Evolutionary conservation across 2,888 invertebrate genomes (phyloP).

Genomic region (Cyclophora albipunctata): DNA sequence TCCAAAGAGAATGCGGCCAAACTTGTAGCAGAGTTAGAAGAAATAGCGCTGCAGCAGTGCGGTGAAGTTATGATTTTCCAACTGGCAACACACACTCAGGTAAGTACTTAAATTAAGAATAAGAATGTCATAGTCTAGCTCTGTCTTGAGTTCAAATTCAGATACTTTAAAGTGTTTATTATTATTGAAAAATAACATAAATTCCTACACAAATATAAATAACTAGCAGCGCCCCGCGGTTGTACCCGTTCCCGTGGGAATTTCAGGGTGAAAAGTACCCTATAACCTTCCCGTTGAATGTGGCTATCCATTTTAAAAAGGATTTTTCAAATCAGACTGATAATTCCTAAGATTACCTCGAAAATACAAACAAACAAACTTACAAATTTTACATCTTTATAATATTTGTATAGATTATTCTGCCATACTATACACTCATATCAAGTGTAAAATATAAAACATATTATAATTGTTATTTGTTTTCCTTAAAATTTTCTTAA

Average conservation of each 20-base stretch:
- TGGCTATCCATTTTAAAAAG: too few species aligned
- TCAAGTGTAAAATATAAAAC: background rate
- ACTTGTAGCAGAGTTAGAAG: slow-evolving; percentile 77
- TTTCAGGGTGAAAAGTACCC: too few species aligned
- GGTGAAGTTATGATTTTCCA: slow-evolving; percentile 93
- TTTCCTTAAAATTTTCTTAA: too few species aligned
- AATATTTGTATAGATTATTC: background rate
- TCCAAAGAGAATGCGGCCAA: slow-evolving; percentile 80
- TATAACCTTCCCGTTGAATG: too few species aligned
- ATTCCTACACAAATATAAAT: background rate
- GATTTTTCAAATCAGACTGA: too few species aligned
- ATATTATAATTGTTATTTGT: background rate
- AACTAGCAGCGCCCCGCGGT: too few species aligned
- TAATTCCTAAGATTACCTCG: too few species aligned
- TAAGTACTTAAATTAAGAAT: slow-evolving; percentile 22
- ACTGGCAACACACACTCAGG: slow-evolving; percentile 84
- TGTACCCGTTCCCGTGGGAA: too few species aligned
- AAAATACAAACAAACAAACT: too few species aligned
- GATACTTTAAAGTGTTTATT: background rate
- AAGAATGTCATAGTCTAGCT: background rate
- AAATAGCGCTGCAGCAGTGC: slow-evolving; percentile 71
- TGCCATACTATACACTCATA: background rate
- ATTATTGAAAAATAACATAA: too few species aligned
- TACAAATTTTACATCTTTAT: too few species aligned
- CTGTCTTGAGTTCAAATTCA: background rate